Conservation (phyloP, 2,888 invertebrate genomes). For the Drosophila ochracea region DNA sequence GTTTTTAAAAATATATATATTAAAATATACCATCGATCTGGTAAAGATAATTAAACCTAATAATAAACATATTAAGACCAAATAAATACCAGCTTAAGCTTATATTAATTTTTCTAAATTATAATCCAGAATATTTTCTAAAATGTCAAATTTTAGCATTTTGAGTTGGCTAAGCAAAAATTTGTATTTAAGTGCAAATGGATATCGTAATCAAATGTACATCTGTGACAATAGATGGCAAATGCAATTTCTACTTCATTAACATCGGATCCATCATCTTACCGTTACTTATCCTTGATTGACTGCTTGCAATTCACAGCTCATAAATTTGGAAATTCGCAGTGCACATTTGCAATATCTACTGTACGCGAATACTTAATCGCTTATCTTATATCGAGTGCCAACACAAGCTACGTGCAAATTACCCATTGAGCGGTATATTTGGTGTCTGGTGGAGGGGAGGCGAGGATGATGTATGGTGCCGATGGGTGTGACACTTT, state of each 20-base stretch:
- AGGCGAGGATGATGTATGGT: neutral
- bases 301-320: neutral
- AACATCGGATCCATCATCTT: neutral
- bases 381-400: constrained; percentile 27
- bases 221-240: neutral
- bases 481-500: constrained; percentile 11
- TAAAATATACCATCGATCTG: too few species aligned
- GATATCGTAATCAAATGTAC: neutral
- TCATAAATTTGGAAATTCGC: constrained; percentile 18
- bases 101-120: neutral
- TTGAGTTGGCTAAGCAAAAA: neutral
- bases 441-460: neutral
- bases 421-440: constrained; percentile 26
- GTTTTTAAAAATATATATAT: neutral
- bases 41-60: neutral
- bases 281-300: neutral
- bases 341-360: constrained; percentile 13
- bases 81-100: neutral
- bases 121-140: neutral
- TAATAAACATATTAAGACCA: neutral
- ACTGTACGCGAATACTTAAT: constrained; percentile 25
- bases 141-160: neutral
- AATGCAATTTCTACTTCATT: neutral
- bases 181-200: neutral
- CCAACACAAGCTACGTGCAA: constrained; percentile 40